A percentile compares a stretch with the other conserved stretches of the same genome.
Evolutionary conservation across 1,140 invertebrate species (phyloP).

Genomic region (Papilio glaucus): DNA sequence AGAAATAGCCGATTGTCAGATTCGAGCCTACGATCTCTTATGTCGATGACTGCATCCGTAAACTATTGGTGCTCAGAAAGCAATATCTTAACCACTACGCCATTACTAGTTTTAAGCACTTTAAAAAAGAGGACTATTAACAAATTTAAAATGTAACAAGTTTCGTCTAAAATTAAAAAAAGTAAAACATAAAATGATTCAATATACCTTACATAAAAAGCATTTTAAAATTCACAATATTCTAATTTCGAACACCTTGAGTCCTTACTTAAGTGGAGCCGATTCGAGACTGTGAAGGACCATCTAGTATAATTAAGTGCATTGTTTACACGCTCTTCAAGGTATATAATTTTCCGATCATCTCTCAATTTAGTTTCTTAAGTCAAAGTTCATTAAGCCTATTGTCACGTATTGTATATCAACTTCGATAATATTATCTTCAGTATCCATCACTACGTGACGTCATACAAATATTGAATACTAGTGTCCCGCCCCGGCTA

Average conservation of each 20-base stretch:
- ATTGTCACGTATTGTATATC: neutral
- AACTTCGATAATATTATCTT: neutral
- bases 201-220: neutral
- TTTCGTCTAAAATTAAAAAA: too few species aligned
- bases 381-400: neutral
- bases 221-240: neutral
- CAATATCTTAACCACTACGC: too few species aligned
- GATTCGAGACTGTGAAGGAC: neutral
- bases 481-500: too few species aligned
- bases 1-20: too few species aligned
- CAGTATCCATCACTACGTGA: too few species aligned
- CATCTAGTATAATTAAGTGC: neutral
- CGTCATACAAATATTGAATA: too few species aligned
- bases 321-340: conserved; percentile 15
- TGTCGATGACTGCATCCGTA: too few species aligned
- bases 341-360: neutral
- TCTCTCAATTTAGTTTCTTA: neutral
- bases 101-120: too few species aligned
- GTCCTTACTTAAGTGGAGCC: conserved; percentile 14
- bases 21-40: too few species aligned
- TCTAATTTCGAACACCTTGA: neutral
- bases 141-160: too few species aligned
- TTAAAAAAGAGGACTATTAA: too few species aligned
- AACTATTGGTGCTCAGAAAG: neutral
- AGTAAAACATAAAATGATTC: neutral